Evolutionary conservation across 2,797 vertebrate species (phyloP).

Genomic region (Melanotaenia parkinsoni): DNA sequence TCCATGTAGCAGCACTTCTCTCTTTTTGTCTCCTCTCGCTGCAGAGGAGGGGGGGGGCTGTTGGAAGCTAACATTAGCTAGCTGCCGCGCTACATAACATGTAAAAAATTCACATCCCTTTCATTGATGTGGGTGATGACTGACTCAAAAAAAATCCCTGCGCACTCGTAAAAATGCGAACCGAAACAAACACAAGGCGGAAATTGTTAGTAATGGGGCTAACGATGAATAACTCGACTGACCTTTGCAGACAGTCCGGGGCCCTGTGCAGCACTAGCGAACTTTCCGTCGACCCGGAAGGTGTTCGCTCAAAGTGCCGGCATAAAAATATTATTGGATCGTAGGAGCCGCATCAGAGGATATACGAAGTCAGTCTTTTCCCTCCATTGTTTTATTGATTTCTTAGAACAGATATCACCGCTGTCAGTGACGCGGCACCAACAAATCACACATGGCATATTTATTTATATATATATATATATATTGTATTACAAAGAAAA

Average conservation of each 20-base stretch:
- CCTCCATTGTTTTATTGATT: neutral
- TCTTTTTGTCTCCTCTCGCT: constrained; percentile 39
- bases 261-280: constrained; percentile 57
- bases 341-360: constrained; percentile 22
- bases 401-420: neutral
- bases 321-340: constrained; percentile 38
- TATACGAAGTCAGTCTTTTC: neutral
- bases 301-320: constrained; percentile 4
- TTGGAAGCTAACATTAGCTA: constrained; percentile 57
- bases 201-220: constrained; percentile 15
- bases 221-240: constrained; percentile 54
- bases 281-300: constrained; percentile 72
- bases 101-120: constrained; percentile 7
- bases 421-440: neutral
- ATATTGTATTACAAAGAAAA: too few relatives aligned
- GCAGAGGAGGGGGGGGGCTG: neutral
- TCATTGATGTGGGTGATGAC: neutral
- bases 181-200: constrained; percentile 20
- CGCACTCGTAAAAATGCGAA: neutral
- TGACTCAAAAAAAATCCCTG: neutral
- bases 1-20: constrained; percentile 18
- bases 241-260: constrained; percentile 71
- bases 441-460: neutral
- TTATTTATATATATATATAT: too few relatives aligned
- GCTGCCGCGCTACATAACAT: constrained; percentile 44